Base-by-base conservation (phyloP, 2,888 invertebrate species). In the Argyresthia albistria region DNA sequence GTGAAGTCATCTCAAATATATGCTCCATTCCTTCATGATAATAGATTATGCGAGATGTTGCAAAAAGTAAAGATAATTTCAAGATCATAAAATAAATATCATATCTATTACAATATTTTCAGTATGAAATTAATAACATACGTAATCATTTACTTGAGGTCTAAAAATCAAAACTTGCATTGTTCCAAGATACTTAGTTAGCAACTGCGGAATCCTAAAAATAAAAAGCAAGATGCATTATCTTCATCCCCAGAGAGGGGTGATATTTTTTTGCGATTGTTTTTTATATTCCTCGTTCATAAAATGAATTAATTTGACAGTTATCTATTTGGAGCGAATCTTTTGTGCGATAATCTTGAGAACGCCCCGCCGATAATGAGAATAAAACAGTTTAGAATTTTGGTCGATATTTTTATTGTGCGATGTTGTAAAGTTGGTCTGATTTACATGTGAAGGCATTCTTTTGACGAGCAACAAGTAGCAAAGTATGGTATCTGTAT, bases 291-390 rank as follows among this genome's bases (percentile, higher is more conserved):
- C 50, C 60, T 60, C 25, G 25, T 25, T 25, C 25, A 25, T 25
- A 25, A 62, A 62, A 60, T 67, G 66, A 73, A 77, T 72, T 74
- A 73, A 78, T 73, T 63, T 67, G 69, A 71, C 70, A 74, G 73
- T 68, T 74, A 74, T 75, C 74, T 77, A 70, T 76, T 55, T 71
- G 60, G 76, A 74, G 73, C 70, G 62, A 56, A 53, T 55, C 62
- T 51, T 61, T 66, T 66, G 62, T 65, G 47, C 53, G 37, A 59
- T 59, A 67, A 73, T 66, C 70, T 62, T 66, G 66, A 66, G 55
- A 68, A 76, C 78, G 78, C 78, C 78, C 76, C 69, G 56, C 56
- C 74, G 71, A 77, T 79, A 72, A 66, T 42, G n/a, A 7, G 16
- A 42, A 42, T 50, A 50, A 50, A 50, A 42, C 25, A 50, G 43